Conservation (phyloP, 2,797 vertebrate species). For the Sebastes alutus region DNA sequence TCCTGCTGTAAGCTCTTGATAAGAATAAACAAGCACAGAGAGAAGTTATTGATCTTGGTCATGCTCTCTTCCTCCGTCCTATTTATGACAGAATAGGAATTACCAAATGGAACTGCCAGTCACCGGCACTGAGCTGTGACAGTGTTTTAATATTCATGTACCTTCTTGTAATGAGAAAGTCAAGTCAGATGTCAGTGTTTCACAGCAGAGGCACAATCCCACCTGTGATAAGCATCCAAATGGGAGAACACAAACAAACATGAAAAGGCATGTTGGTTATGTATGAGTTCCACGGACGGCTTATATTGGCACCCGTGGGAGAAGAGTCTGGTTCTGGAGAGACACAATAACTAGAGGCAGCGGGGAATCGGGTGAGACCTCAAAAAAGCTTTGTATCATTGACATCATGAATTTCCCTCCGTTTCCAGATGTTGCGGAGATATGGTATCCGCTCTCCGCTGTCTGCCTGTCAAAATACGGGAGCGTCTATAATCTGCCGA, state of each 20-base stretch:
- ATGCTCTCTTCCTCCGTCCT: slow-evolving; percentile 3
- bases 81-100: slow-evolving; percentile 35
- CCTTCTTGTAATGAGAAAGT: slow-evolving; percentile 55
- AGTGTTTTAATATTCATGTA: slow-evolving; percentile 63
- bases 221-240: slow-evolving; percentile 61
- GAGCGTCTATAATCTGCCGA: slow-evolving; percentile 30
- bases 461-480: slow-evolving; percentile 28
- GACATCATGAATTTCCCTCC: slow-evolving; percentile 16
- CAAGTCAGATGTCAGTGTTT: slow-evolving; percentile 64
- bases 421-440: slow-evolving; percentile 23
- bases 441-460: background rate
- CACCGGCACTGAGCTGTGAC: slow-evolving; percentile 40
- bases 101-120: slow-evolving; percentile 56
- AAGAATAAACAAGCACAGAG: slow-evolving; percentile 35
- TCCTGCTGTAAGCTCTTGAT: slow-evolving; percentile 4
- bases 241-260: slow-evolving; percentile 54
- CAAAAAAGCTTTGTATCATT: slow-evolving; percentile 14
- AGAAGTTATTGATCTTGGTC: slow-evolving; percentile 47
- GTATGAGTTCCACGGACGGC: slow-evolving; percentile 20
- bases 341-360: slow-evolving; percentile 28
- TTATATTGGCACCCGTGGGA: slow-evolving; percentile 25
- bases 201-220: slow-evolving; percentile 43
- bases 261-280: slow-evolving; percentile 51
- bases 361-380: slow-evolving; percentile 10
- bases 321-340: slow-evolving; percentile 28